These are phyloP conservation scores for Brenthis daphne DNA, from an alignment of 2,888 invertebrate genomes.

Conservation along the genomic window DNA sequence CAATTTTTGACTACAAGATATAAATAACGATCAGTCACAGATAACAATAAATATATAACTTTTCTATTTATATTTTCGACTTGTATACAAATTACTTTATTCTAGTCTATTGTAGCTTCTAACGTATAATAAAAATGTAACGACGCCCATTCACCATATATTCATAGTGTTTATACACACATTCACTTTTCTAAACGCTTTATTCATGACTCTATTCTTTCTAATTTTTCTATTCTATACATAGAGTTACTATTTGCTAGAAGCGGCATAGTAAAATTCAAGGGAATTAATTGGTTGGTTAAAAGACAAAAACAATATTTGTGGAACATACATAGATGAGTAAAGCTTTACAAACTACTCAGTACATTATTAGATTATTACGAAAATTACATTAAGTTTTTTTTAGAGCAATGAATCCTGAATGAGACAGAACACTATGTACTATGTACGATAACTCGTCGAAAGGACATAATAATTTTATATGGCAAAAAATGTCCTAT, in stretches of 20 bases:
- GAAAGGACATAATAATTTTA: too few species aligned
- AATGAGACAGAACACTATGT: too few species aligned
- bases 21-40: neutral
- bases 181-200: conserved; percentile 25
- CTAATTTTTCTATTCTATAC: neutral
- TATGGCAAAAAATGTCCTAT: too few species aligned
- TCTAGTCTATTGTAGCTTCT: conserved; percentile 2
- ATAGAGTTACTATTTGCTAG: neutral
- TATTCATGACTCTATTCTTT: conserved; percentile 12
- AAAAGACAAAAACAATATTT: too few species aligned
- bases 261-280: too few species aligned
- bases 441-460: too few species aligned
- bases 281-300: too few species aligned
- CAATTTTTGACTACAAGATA: conserved; percentile 1
- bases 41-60: neutral
- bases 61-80: conserved; percentile 1
- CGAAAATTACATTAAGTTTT: too few species aligned
- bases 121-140: conserved; percentile 31
- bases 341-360: too few species aligned
- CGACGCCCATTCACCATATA: conserved; percentile 19
- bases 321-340: too few species aligned
- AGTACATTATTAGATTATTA: too few species aligned
- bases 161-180: conserved; percentile 13
- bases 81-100: conserved; percentile 12
- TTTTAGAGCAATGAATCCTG: too few species aligned